Evolutionary conservation across 2,797 vertebrate genomes (phyloP).

Genomic region (Syngnathus acus): DNA sequence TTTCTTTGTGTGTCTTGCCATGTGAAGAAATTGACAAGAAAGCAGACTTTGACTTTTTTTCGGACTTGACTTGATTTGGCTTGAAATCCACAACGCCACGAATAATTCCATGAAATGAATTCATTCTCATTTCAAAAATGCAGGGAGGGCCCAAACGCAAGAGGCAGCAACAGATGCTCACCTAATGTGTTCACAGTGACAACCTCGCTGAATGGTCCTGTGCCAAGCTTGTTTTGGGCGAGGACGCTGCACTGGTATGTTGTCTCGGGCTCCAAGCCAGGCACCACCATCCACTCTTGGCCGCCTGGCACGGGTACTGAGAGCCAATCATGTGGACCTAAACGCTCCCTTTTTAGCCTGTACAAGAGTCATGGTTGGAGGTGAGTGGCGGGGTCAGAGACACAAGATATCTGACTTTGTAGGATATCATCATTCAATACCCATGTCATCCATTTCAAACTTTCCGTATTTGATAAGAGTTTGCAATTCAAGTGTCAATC

Average conservation of each 20-base stretch:
- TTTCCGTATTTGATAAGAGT: too few relatives aligned
- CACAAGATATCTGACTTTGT: neutral
- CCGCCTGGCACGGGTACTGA: conserved; percentile 76
- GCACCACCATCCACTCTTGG: conserved; percentile 76
- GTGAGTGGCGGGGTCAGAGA: conserved; percentile 6
- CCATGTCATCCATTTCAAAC: neutral
- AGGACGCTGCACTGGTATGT: conserved; percentile 93
- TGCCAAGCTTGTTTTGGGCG: conserved; percentile 92
- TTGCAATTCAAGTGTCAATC: neutral
- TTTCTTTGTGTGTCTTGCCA: too few relatives aligned
- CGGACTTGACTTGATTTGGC: too few relatives aligned
- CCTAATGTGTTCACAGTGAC: conserved; percentile 84
- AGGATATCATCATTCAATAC: neutral
- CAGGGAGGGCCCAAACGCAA: neutral
- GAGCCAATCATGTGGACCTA: conserved; percentile 86
- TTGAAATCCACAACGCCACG: too few relatives aligned
- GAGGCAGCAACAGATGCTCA: conserved; percentile 32
- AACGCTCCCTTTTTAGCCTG: conserved; percentile 80
- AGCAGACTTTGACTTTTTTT: too few relatives aligned
- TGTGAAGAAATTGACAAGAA: too few relatives aligned
- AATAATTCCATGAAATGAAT: too few relatives aligned
- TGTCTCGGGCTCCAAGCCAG: conserved; percentile 80
- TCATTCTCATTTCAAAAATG: neutral
- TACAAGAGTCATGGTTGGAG: conserved; percentile 13
- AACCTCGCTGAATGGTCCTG: conserved; percentile 92